phyloP scores from a whole-genome alignment of 2,888 invertebrate species.

The Villa cingulata region DNA sequence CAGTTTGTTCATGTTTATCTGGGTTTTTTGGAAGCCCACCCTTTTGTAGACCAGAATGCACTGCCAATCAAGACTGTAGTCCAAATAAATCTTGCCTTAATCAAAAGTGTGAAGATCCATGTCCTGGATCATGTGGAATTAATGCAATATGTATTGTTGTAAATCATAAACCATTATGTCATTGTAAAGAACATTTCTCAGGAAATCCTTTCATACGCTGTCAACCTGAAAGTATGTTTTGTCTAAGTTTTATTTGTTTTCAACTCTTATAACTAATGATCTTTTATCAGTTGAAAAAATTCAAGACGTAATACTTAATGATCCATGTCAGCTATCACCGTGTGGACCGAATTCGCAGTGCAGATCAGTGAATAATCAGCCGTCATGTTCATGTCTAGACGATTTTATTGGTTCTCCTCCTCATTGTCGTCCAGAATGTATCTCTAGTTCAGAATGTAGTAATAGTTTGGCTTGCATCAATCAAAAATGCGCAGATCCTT shows the following conservation, averaged over 20 bases:
- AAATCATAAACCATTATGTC: slow-evolving; percentile 61
- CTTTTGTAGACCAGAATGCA: slow-evolving; percentile 61
- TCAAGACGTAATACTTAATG: slow-evolving; percentile 25
- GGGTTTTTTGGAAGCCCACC: slow-evolving; percentile 56
- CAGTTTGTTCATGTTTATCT: slow-evolving; percentile 53
- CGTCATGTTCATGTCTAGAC: slow-evolving; percentile 60
- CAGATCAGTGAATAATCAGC: slow-evolving; percentile 46
- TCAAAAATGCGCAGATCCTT: slow-evolving; percentile 59
- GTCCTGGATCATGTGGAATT: slow-evolving; percentile 48
- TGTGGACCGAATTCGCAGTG: slow-evolving; percentile 63
- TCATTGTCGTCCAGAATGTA: slow-evolving; percentile 60
- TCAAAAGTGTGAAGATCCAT: slow-evolving; percentile 57
- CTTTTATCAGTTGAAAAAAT: slow-evolving; percentile 24
- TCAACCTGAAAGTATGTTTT: neutral
- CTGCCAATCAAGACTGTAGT: slow-evolving; percentile 52
- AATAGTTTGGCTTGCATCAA: slow-evolving; percentile 56
- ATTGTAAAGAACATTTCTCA: slow-evolving; percentile 50
- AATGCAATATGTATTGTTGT: slow-evolving; percentile 48
- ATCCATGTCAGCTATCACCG: slow-evolving; percentile 56
- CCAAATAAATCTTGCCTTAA: slow-evolving; percentile 53
- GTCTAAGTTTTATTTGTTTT: slow-evolving; percentile 16
- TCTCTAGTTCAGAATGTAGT: slow-evolving; percentile 55
- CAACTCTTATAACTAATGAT: neutral
- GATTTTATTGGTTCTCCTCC: slow-evolving; percentile 58
- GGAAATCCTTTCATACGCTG: slow-evolving; percentile 49